phyloP scores from a whole-genome alignment of 2,888 invertebrate genomes.

The Schizotus pectinicornis region DNA sequence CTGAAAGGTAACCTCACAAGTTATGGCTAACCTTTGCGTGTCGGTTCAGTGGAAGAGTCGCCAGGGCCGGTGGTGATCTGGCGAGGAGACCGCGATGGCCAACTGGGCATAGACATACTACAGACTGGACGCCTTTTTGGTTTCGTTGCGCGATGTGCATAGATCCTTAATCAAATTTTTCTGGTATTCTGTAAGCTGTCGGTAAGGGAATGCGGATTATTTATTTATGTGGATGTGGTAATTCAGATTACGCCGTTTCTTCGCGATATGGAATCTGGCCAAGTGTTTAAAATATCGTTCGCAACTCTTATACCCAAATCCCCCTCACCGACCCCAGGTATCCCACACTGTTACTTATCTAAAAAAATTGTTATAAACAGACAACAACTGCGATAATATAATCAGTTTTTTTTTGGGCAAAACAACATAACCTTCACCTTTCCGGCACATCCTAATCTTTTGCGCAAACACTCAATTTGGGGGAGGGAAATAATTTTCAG shows the following conservation, averaged over 20 bases:
- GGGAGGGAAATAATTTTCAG: too few relatives aligned
- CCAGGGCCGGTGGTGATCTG: constrained; percentile 3
- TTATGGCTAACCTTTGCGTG: constrained; percentile 59
- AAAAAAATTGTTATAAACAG: too few relatives aligned
- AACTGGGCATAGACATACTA: constrained; percentile 56
- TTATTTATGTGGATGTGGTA: constrained; percentile 51
- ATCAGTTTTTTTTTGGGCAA: too few relatives aligned
- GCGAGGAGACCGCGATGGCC: constrained; percentile 39
- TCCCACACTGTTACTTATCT: too few relatives aligned
- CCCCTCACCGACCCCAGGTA: neutral
- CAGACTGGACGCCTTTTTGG: constrained; percentile 57
- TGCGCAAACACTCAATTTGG: too few relatives aligned
- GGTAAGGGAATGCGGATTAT: constrained; percentile 52
- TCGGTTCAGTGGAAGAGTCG: constrained; percentile 40
- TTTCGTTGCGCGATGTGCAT: constrained; percentile 54
- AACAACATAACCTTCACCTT: too few relatives aligned
- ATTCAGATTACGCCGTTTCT: constrained; percentile 43
- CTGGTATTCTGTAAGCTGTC: constrained; percentile 57
- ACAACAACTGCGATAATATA: too few relatives aligned
- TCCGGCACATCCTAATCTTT: too few relatives aligned
- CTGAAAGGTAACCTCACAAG: constrained; percentile 58
- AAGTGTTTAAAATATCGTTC: constrained; percentile 34
- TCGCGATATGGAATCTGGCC: constrained; percentile 40
- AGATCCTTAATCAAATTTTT: constrained; percentile 60
- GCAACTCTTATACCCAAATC: neutral